A percentile compares a stretch with the other conserved stretches of the same genome.
phyloP scores from a whole-genome alignment of 2,113 vertebrate genomes.

The Spheniscus mendiculus region DNA sequence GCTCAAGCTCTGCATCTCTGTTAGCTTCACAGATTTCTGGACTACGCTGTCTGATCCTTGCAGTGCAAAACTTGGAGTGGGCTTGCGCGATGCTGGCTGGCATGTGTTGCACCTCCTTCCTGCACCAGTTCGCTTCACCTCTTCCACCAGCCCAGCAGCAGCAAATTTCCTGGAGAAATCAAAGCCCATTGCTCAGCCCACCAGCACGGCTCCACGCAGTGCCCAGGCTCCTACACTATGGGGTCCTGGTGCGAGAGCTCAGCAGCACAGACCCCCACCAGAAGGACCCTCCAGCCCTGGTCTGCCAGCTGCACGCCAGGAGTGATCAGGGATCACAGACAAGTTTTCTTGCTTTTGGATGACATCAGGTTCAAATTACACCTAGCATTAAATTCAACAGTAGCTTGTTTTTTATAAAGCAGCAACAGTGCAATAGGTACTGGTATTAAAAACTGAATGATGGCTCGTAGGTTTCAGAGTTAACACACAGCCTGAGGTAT shows the following conservation, averaged over 20 bases:
- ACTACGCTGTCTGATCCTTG: neutral
- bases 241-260: neutral
- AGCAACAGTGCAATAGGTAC: neutral
- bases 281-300: neutral
- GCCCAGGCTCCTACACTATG: neutral
- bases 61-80: neutral
- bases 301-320: neutral
- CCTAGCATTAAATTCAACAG: neutral
- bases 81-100: fast-evolving
- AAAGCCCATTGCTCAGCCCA: fast-evolving
- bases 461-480: neutral
- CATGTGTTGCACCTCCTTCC: neutral
- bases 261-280: neutral
- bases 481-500: neutral
- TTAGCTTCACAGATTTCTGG: neutral
- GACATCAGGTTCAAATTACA: neutral
- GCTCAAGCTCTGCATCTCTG: neutral
- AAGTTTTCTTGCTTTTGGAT: neutral
- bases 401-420: neutral
- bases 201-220: neutral
- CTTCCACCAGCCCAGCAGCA: neutral
- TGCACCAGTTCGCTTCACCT: fast-evolving
- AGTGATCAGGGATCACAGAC: neutral
- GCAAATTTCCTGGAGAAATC: neutral
- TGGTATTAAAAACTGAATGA: neutral